Evolutionary conservation across 2,113 vertebrate species (phyloP).

Genomic region (Pelusios castaneus): DNA sequence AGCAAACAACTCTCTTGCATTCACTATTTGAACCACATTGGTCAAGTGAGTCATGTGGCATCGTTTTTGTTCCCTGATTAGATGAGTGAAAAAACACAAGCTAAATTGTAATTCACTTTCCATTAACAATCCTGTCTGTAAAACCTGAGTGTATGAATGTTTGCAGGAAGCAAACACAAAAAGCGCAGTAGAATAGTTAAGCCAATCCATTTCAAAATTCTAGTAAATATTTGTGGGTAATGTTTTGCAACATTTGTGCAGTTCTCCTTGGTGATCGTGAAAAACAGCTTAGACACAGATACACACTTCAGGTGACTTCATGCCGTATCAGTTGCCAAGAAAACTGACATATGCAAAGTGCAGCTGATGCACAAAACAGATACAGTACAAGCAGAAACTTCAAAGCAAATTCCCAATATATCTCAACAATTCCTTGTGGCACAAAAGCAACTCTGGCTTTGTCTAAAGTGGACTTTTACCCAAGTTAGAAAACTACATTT

Average conservation of each 20-base stretch:
- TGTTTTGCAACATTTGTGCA: background rate
- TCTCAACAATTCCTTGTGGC: background rate
- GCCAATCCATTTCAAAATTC: slow-evolving; percentile 33
- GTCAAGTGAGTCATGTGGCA: background rate
- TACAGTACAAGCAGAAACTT: slow-evolving; percentile 25
- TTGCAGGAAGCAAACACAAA: slow-evolving; percentile 26
- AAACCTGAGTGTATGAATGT: slow-evolving; percentile 45
- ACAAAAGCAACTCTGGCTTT: slow-evolving; percentile 25
- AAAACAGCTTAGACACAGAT: background rate
- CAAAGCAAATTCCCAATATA: slow-evolving; percentile 42
- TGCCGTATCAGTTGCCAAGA: background rate
- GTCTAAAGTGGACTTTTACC: slow-evolving; percentile 42
- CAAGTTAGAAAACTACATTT: slow-evolving; percentile 27
- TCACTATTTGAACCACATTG: background rate
- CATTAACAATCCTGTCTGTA: background rate
- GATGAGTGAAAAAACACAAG: background rate
- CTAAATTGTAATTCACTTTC: background rate
- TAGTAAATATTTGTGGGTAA: slow-evolving; percentile 34
- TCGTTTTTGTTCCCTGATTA: accelerated
- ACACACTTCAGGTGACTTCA: background rate
- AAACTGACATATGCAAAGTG: background rate
- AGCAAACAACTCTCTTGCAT: background rate
- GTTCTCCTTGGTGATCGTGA: background rate
- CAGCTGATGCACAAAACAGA: background rate
- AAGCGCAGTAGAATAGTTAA: background rate